These are phyloP conservation scores for Rhynchonema sp. DNA, from an alignment of 2,888 invertebrate genomes.

Conservation along the genomic window DNA sequence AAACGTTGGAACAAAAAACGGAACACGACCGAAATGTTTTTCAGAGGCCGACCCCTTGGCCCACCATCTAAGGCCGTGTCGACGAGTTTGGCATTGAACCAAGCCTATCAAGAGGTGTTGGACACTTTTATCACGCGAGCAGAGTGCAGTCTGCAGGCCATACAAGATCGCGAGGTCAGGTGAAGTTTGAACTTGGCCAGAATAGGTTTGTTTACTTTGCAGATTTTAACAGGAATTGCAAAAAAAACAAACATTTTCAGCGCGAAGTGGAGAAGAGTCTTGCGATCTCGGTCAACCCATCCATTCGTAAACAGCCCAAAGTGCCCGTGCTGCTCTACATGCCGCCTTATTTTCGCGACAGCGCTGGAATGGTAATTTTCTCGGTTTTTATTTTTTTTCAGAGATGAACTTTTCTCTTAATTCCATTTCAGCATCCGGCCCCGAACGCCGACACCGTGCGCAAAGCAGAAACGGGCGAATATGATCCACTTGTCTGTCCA, in stretches of 20 bases:
- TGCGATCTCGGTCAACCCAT: neutral
- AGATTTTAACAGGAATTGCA: neutral
- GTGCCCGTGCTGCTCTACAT: neutral
- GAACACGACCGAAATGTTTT: no score
- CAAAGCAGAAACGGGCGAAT: neutral
- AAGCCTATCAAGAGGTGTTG: neutral
- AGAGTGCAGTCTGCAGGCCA: neutral
- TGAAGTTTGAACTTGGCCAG: neutral
- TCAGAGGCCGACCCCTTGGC: no score
- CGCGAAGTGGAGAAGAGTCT: neutral
- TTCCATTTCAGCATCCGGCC: neutral
- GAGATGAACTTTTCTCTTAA: neutral
- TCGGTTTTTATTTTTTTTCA: no score
- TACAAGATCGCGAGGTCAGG: neutral
- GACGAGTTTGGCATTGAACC: neutral
- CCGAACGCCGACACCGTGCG: neutral
- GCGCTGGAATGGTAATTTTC: neutral
- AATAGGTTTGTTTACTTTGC: neutral
- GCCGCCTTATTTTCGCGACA: constrained; percentile 1
- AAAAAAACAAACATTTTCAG: neutral
- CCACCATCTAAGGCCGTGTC: no score
- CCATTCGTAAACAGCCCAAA: neutral
- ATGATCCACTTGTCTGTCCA: neutral
- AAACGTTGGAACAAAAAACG: no score
- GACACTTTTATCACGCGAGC: neutral